phyloP scores from a whole-genome alignment of 2,888 invertebrate genomes.

The Rhodophaea formosa region DNA sequence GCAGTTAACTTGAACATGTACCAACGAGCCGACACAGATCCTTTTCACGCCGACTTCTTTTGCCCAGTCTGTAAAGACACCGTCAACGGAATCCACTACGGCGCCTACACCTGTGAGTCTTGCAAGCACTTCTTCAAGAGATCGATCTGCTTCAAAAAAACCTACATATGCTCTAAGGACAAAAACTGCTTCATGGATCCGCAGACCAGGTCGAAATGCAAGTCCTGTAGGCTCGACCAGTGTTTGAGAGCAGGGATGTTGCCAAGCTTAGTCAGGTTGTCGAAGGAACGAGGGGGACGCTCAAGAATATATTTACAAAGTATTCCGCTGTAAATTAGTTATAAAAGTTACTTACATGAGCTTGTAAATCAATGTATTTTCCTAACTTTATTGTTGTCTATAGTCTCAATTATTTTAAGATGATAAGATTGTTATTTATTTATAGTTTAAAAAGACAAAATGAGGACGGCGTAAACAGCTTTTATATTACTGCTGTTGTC shows the following conservation, averaged over 20 bases:
- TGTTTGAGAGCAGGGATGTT: slow-evolving; percentile 48
- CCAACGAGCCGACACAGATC: not conserved
- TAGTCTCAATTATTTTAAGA: not conserved
- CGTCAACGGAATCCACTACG: slow-evolving; percentile 48
- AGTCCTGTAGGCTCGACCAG: slow-evolving; percentile 43
- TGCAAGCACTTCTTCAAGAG: slow-evolving; percentile 56
- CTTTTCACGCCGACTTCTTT: not conserved
- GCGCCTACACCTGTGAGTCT: slow-evolving; percentile 47
- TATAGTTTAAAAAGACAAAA: too few species aligned
- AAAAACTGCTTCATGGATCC: slow-evolving; percentile 29
- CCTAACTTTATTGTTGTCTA: not conserved
- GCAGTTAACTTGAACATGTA: not conserved
- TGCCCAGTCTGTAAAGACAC: slow-evolving; percentile 49
- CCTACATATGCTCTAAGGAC: slow-evolving; percentile 27
- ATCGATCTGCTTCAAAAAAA: slow-evolving; percentile 30
- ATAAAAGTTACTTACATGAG: not conserved
- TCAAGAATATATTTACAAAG: slow-evolving; percentile 2
- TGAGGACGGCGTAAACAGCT: too few species aligned
- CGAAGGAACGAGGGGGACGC: slow-evolving; percentile 25
- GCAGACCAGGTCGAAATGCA: slow-evolving; percentile 31
- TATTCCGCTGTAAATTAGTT: not conserved
- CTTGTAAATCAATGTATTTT: not conserved
- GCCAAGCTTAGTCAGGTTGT: slow-evolving; percentile 31
- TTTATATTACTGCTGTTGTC: too few species aligned
- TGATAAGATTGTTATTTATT: too few species aligned